phyloP scores from a whole-genome alignment of 1,140 invertebrate species.

The Formica exsecta region DNA sequence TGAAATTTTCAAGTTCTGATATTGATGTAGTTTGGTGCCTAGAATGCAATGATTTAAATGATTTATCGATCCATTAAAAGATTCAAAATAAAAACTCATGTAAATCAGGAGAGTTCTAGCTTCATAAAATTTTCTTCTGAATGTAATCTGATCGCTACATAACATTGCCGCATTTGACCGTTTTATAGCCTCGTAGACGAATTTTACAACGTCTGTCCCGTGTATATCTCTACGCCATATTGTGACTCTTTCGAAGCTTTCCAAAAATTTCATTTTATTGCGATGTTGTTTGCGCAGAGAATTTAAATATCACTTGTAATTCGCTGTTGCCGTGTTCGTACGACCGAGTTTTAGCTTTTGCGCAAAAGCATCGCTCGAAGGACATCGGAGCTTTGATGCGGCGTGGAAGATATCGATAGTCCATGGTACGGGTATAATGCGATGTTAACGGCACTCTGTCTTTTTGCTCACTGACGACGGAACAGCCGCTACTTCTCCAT shows the following conservation, averaged over 20 bases:
- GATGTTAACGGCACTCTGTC: constrained; percentile 44
- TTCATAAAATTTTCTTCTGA: neutral
- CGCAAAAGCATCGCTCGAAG: constrained; percentile 36
- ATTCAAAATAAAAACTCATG: neutral
- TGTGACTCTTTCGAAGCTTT: neutral
- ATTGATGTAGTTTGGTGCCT: neutral
- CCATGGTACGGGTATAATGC: constrained; percentile 16
- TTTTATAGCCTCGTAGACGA: neutral
- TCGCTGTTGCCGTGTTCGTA: neutral
- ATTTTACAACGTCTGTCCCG: neutral
- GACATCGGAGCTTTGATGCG: constrained; percentile 42
- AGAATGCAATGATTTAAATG: neutral
- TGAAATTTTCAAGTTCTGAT: constrained; percentile 11
- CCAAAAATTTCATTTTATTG: constrained; percentile 42
- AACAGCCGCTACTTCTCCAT: constrained; percentile 37
- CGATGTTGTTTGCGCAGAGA: constrained; percentile 34
- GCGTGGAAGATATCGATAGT: constrained; percentile 43
- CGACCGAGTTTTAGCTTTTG: constrained; percentile 34
- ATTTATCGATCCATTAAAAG: constrained; percentile 23
- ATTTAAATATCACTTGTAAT: constrained; percentile 50
- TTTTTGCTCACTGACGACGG: constrained; percentile 27
- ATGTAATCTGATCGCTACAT: constrained; percentile 3
- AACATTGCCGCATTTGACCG: neutral
- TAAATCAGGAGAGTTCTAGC: neutral
- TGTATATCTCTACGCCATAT: neutral